These are phyloP conservation scores for Brachypterus glaber DNA, from an alignment of 2,888 invertebrate genomes.

Conservation along the genomic window DNA sequence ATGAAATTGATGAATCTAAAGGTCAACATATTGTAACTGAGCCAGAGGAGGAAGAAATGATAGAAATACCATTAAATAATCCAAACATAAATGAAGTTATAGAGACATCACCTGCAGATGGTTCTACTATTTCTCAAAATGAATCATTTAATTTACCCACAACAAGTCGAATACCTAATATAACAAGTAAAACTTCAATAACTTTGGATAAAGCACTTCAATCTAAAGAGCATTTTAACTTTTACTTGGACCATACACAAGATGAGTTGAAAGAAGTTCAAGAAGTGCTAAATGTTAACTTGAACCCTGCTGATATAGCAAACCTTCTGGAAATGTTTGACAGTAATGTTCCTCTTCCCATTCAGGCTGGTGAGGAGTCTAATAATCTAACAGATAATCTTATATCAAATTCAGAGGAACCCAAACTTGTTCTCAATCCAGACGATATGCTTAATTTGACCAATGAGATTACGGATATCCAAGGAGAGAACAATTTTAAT, in stretches of 20 bases:
- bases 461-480: background rate
- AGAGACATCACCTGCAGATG: background rate
- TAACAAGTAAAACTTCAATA: constrained; percentile 16
- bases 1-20: background rate
- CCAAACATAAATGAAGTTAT: background rate
- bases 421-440: background rate
- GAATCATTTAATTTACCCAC: background rate
- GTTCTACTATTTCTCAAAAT: background rate
- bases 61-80: background rate
- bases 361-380: background rate
- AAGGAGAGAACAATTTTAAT: constrained; percentile 1
- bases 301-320: constrained; percentile 20
- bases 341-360: background rate
- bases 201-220: constrained; percentile 14
- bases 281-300: constrained; percentile 21
- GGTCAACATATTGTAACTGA: constrained; percentile 1
- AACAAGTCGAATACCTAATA: background rate
- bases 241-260: constrained; percentile 21
- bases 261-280: constrained; percentile 22
- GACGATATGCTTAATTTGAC: constrained; percentile 3
- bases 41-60: constrained; percentile 1
- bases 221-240: constrained; percentile 20
- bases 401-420: background rate
- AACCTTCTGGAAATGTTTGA: constrained; percentile 2
- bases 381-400: too few relatives aligned